A percentile compares a stretch with the other conserved stretches of the same genome.
Evolutionary conservation across 2,888 invertebrate genomes (phyloP).

Genomic region (Phengaris alcon): DNA sequence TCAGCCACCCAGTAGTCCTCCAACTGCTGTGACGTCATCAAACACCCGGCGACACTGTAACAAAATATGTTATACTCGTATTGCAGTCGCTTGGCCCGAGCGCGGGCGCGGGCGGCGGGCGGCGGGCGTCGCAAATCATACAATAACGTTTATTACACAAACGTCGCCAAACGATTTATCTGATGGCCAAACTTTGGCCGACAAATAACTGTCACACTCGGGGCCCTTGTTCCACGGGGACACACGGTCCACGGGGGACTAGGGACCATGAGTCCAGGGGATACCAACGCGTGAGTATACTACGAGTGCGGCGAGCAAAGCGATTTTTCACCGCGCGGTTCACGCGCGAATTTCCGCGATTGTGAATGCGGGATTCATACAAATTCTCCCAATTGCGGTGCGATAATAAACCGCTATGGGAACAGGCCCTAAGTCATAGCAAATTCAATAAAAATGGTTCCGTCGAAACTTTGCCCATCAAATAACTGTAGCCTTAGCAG

Average conservation of each 20-base stretch:
- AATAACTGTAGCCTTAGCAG: neutral
- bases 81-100: neutral
- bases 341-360: too few relatives aligned
- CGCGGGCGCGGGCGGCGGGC: neutral
- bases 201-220: neutral
- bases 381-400: neutral
- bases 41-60: neutral
- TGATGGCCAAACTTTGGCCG: neutral
- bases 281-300: too few relatives aligned
- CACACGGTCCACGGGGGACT: too few relatives aligned
- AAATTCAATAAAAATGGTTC: neutral
- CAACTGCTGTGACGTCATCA: neutral
- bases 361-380: too few relatives aligned
- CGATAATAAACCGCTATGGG: neutral
- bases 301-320: too few relatives aligned
- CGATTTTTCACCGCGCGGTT: too few relatives aligned
- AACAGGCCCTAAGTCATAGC: neutral
- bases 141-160: slow-evolving; percentile 12
- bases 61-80: neutral
- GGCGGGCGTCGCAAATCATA: neutral
- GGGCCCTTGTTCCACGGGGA: neutral
- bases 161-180: slow-evolving; percentile 5
- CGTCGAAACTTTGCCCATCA: neutral
- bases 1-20: too few relatives aligned
- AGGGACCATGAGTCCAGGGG: too few relatives aligned